Evolutionary conservation across 1,140 invertebrate genomes (phyloP).

Genomic region (Magallana angulata): DNA sequence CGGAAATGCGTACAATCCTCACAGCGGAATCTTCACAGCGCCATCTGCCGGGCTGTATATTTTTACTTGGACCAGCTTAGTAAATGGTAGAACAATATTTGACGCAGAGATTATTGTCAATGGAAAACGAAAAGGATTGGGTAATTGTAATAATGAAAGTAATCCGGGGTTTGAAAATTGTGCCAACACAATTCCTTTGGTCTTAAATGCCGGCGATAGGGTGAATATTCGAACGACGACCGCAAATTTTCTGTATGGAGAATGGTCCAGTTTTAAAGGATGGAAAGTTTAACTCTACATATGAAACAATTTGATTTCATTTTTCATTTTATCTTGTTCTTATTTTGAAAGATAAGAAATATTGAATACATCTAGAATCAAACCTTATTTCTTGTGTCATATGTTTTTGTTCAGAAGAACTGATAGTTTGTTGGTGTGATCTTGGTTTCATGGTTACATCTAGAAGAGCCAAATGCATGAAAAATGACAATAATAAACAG

Average conservation of each 20-base stretch:
- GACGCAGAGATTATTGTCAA: not conserved
- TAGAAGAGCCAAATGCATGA: too few relatives aligned
- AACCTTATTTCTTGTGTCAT: too few relatives aligned
- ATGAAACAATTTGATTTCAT: too few relatives aligned
- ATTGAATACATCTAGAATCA: too few relatives aligned
- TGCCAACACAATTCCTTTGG: not conserved
- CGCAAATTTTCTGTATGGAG: not conserved
- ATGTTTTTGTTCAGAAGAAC: too few relatives aligned
- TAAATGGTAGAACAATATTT: not conserved
- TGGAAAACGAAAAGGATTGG: not conserved
- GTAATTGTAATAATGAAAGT: not conserved
- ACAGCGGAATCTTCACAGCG: not conserved
- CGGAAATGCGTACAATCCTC: not conserved
- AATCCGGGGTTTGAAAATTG: not conserved
- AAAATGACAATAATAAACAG: too few relatives aligned
- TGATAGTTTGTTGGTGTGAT: too few relatives aligned
- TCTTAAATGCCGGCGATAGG: not conserved
- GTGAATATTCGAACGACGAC: not conserved
- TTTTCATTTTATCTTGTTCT: too few relatives aligned
- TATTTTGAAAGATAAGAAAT: too few relatives aligned
- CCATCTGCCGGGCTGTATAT: not conserved
- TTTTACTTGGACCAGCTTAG: not conserved
- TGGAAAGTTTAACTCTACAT: not conserved
- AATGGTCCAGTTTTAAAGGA: not conserved
- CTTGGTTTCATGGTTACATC: too few relatives aligned